A percentile compares a stretch with the other conserved stretches of the same genome.
phyloP scores from a whole-genome alignment of 2,113 vertebrate genomes.

The Chrysochloris asiatica region DNA sequence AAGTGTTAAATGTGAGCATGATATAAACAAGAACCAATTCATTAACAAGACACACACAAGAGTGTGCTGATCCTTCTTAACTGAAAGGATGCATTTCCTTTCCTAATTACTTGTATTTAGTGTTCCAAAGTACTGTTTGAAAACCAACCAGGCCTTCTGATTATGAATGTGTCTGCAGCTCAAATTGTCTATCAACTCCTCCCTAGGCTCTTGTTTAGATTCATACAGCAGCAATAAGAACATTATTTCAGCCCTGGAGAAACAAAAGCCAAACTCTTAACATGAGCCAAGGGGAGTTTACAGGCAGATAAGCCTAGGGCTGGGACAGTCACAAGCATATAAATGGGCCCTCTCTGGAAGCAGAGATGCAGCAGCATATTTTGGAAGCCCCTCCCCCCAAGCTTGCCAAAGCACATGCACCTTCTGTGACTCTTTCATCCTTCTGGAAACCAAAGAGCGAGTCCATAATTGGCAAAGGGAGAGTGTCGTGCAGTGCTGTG shows the following conservation, averaged over 20 bases:
- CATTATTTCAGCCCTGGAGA: background rate
- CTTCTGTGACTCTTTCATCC: background rate
- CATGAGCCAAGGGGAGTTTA: background rate
- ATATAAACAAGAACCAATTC: background rate
- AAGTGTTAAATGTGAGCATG: background rate
- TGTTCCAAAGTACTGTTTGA: background rate
- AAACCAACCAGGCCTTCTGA: background rate
- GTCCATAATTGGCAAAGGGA: background rate
- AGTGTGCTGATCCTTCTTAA: background rate
- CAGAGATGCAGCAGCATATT: background rate
- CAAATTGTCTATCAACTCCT: background rate
- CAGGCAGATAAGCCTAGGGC: background rate
- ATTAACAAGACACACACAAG: background rate
- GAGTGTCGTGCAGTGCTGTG: background rate
- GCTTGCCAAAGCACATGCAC: background rate
- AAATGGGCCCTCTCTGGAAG: background rate
- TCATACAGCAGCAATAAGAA: background rate
- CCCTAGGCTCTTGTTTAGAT: background rate
- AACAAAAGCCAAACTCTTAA: background rate
- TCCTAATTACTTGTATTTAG: slow-evolving; percentile 18
- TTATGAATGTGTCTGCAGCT: background rate
- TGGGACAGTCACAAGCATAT: background rate
- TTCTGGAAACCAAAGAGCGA: background rate
- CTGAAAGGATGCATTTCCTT: background rate
- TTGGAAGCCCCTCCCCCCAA: background rate